Base-by-base conservation (phyloP, 2,888 invertebrate genomes). In the Criorhina ranunculi region DNA sequence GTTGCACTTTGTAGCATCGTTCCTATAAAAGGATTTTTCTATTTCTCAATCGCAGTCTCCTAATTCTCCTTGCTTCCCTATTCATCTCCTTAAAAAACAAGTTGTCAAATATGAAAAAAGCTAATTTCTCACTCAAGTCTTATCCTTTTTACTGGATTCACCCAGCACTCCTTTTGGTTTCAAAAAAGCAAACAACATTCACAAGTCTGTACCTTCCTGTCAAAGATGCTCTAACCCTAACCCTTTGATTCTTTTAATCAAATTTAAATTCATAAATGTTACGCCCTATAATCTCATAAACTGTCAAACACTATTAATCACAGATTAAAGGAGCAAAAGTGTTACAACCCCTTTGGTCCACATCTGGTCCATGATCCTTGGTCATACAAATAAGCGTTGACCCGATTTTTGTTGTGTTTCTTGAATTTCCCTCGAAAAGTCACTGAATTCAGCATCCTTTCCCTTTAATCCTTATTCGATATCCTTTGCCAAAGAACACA, bases 251-350 rank as follows among this genome's bases (percentile, higher is more conserved):
- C 60, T 19, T 77, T 72, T 51, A 40, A 75, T 79, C 40, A 60
- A 80, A 75, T 46, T 67, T 66, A 76, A 85, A 85, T 80, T 70
- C 69, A 70, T 75, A 75, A 76, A 46, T 60, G 33, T 46, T 42
- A 60, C 57, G 73, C 73, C 83, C 79, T 69, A 70, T 69, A 73
- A 69, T 79, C 64, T 44, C 67, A 79, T 64, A 69, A 85, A 75
- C 69, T 60, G 64, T 69, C 62, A 85, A 80, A 85, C 37, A 85
- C 59, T 80, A 85, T 80, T 66, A 80, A 80, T 85, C 75, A 66
- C 1, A 80, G 60, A 66, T 76, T 60, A 80, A 70, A 69, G 57
- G 70, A 15, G 73, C 62, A 57, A 60, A 51, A 53, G 59, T 29
- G 46, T 59, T 40, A 33, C 75, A 85, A 69, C 83, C 83, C n/a